Evolutionary conservation across 2,888 invertebrate genomes (phyloP).

Genomic region (Melipona beecheii): DNA sequence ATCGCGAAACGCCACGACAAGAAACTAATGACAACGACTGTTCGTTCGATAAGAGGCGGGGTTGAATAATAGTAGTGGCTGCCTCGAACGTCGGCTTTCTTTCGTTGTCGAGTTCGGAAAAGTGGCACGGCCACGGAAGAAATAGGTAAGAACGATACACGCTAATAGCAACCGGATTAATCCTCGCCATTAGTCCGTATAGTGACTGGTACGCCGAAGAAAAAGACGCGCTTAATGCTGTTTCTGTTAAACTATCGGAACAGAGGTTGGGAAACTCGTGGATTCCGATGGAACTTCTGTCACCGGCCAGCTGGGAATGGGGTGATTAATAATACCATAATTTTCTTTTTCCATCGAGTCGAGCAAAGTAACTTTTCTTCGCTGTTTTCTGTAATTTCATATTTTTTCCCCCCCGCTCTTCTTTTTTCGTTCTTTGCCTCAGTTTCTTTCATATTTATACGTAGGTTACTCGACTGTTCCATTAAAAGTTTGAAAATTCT

Average conservation of each 20-base stretch:
- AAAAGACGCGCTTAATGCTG: slow-evolving; percentile 69
- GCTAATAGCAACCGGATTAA: slow-evolving; percentile 34
- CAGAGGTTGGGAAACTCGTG: slow-evolving; percentile 64
- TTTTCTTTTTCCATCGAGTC: neutral
- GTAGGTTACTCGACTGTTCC: neutral
- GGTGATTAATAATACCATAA: slow-evolving; percentile 53
- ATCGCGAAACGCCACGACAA: slow-evolving; percentile 54
- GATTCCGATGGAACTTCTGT: slow-evolving; percentile 50
- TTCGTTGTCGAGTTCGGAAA: neutral
- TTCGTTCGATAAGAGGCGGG: slow-evolving; percentile 20
- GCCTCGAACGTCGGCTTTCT: slow-evolving; percentile 14
- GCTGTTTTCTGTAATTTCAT: neutral
- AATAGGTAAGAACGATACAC: slow-evolving; percentile 41
- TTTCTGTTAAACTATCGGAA: slow-evolving; percentile 67
- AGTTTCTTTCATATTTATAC: neutral
- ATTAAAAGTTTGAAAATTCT: neutral
- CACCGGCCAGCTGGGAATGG: slow-evolving; percentile 49
- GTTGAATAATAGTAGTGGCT: slow-evolving; percentile 60
- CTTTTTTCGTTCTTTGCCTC: rapidly evolving
- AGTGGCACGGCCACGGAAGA: neutral
- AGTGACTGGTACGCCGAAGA: slow-evolving; percentile 27
- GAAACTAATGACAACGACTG: slow-evolving; percentile 54
- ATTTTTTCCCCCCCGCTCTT: no score
- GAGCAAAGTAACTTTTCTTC: neutral
- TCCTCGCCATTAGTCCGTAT: slow-evolving; percentile 26